Conservation (phyloP, 2,797 vertebrate species). For the Tiaroga cobitis region DNA sequence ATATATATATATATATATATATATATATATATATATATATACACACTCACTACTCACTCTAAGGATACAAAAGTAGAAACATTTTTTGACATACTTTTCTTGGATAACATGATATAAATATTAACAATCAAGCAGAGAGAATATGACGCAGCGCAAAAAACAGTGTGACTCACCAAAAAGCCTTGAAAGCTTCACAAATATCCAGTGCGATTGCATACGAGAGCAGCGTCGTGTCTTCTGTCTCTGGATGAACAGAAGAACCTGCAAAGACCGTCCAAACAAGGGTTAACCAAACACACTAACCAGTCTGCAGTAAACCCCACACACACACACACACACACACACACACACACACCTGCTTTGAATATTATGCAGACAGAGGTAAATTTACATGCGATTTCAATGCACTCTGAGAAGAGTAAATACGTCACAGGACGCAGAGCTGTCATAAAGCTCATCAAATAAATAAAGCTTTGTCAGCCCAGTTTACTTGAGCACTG, state of each 20-base stretch:
- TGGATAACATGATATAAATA: background rate
- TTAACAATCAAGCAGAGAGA: background rate
- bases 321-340: background rate
- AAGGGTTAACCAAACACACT: slow-evolving; percentile 41
- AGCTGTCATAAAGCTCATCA: background rate
- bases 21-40: background rate
- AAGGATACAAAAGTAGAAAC: background rate
- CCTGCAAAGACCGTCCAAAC: slow-evolving; percentile 51
- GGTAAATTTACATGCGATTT: slow-evolving; percentile 47
- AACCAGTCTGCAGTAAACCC: slow-evolving; percentile 10
- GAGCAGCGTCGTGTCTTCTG: slow-evolving; percentile 64
- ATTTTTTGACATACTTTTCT: background rate
- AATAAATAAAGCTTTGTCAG: background rate
- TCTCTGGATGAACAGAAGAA: slow-evolving; percentile 47
- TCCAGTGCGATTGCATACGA: slow-evolving; percentile 61
- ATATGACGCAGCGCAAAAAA: background rate
- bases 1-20: background rate
- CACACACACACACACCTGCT: slow-evolving; percentile 9
- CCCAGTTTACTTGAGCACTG: background rate
- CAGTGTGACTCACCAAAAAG: slow-evolving; percentile 76
- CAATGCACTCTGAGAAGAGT: slow-evolving; percentile 6
- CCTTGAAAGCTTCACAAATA: slow-evolving; percentile 80
- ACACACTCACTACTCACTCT: background rate
- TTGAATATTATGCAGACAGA: slow-evolving; percentile 22
- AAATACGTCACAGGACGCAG: background rate